Base-by-base conservation (phyloP, 2,113 vertebrate genomes). In the Eclectus roratus region DNA sequence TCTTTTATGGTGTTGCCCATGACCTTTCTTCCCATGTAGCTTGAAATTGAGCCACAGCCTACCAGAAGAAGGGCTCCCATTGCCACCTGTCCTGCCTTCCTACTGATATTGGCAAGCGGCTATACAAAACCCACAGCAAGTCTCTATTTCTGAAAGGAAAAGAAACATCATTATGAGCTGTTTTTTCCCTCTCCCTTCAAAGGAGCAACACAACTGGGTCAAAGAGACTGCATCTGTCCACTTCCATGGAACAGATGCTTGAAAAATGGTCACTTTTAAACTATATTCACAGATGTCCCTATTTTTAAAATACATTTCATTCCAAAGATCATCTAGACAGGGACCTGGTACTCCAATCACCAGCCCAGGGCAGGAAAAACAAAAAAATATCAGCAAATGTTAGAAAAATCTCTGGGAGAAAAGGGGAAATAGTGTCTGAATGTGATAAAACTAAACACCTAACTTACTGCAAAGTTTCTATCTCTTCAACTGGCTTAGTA, bases 151-250 rank as follows among this genome's bases (percentile, higher is more conserved):
- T 47, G 33, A 89, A 20, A 11, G 56, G 25, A 79, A 85, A 89
- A 93, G 23, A 31, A 61, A 61, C 39, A 70, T 35, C 6, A 21
- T 47, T 63, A 64, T 39, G 50, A 81, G 33, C 24, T 80, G 8
- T 44, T 80, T 31, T 79, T 78, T 60, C 33, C 39, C 84, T 50
- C 39, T 92, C 17, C 39, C 31, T 74, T 43, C 52, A 47, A 79
- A 86, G 27, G 43, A n/a, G 39, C 31, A 79, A 60, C 65, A 69
- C 20, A 89, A 44, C 11, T 27, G 7, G 23, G 56, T 68, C 69
- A 79, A 82, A 73, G 33, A 81, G 56, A 71, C 68, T 44, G 21
- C 0, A 0, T 80, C 65, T 44, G 18, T 74, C 39, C 0, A 0
- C 28, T 76, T 89, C 37, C 65, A 55, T 3, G 53, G 50, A 73